Percentiles rank a stretch among this genome's conserved stretches.
These are phyloP conservation scores for Catharus fuscescens DNA, from an alignment of 2,113 vertebrate species.

Conservation along the genomic window DNA sequence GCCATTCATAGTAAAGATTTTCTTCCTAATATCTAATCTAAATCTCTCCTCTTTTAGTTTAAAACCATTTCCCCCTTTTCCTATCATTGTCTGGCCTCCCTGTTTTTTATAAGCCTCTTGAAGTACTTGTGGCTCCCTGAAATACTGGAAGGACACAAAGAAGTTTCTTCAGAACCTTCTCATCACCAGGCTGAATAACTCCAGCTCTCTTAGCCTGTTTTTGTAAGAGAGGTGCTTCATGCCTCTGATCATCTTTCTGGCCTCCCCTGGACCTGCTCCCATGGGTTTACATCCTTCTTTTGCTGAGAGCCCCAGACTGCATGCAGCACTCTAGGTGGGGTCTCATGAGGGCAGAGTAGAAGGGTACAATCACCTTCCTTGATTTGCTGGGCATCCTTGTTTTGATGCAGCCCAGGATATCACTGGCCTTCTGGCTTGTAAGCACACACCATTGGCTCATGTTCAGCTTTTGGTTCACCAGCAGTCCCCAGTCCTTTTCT, in stretches of 20 bases:
- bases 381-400: background rate
- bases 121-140: background rate
- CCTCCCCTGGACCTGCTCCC: background rate
- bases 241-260: background rate
- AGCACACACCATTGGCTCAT: background rate
- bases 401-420: background rate
- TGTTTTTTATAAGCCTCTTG: background rate
- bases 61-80: background rate
- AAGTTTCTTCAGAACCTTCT: background rate
- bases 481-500: background rate
- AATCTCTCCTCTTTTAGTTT: background rate
- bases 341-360: background rate
- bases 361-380: background rate
- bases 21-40: background rate
- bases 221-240: background rate
- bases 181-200: background rate
- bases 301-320: background rate
- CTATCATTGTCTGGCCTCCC: background rate
- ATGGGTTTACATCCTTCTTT: background rate
- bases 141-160: background rate
- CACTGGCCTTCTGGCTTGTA: accelerated
- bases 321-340: background rate
- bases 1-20: background rate
- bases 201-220: background rate
- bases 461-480: background rate